A percentile compares a stretch with the other conserved stretches of the same genome.
These are phyloP conservation scores for Junonia oenone DNA, from an alignment of 2,888 invertebrate species.

Conservation along the genomic window DNA sequence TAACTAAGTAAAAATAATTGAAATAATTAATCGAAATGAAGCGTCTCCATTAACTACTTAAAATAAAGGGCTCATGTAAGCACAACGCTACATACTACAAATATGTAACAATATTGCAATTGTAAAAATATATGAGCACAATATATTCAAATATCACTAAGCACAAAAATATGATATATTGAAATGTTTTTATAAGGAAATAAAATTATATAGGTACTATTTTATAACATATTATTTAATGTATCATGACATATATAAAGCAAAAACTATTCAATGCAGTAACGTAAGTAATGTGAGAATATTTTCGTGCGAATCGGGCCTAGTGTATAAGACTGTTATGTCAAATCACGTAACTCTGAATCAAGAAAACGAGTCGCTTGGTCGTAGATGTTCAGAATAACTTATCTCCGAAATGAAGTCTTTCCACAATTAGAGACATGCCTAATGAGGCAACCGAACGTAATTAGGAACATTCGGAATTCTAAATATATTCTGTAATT, in stretches of 20 bases:
- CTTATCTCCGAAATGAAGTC: neutral
- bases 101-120: too few relatives aligned
- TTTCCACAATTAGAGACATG: neutral
- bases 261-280: slow-evolving; percentile 18
- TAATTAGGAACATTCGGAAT: too few relatives aligned
- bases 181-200: too few relatives aligned
- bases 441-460: neutral
- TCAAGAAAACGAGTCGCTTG: neutral
- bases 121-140: too few relatives aligned
- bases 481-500: too few relatives aligned
- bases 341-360: slow-evolving; percentile 19
- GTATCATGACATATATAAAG: neutral
- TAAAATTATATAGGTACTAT: too few relatives aligned
- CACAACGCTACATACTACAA: too few relatives aligned
- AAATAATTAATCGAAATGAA: too few relatives aligned
- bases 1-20: neutral
- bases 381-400: neutral
- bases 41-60: too few relatives aligned
- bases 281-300: slow-evolving; percentile 26
- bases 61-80: too few relatives aligned
- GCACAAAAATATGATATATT: too few relatives aligned
- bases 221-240: neutral
- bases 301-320: slow-evolving; percentile 21
- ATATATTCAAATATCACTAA: too few relatives aligned
- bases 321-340: slow-evolving; percentile 19